Conservation (phyloP, 2,888 invertebrate species). For the Cryptus viduatorius region DNA sequence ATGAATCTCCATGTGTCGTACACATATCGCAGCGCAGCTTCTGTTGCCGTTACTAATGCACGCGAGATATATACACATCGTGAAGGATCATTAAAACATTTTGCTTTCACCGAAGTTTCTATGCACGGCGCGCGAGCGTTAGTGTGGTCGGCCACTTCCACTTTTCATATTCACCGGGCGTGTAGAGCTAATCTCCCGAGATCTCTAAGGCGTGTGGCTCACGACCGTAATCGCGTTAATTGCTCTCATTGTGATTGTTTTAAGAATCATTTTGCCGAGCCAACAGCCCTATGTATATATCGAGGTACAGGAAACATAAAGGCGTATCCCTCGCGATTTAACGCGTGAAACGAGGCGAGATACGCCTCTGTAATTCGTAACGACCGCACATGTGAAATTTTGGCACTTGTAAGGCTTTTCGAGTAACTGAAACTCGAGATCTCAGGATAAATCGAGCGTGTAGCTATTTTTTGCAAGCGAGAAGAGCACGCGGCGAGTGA, state of each 20-base stretch:
- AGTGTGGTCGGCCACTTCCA: constrained; percentile 57
- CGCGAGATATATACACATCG: constrained; percentile 28
- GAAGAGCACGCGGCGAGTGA: constrained; percentile 52
- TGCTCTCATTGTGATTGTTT: constrained; percentile 24
- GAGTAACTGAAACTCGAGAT: constrained; percentile 20
- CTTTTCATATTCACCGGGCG: constrained; percentile 69
- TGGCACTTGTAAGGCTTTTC: not conserved
- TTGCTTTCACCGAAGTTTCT: constrained; percentile 81
- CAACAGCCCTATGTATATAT: constrained; percentile 9
- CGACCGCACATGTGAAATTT: not conserved
- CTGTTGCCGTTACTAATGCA: constrained; percentile 3
- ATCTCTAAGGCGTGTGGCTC: constrained; percentile 40
- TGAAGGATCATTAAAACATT: constrained; percentile 76
- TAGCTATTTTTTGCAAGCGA: constrained; percentile 11
- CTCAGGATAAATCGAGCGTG: constrained; percentile 37
- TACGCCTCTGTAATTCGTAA: not conserved
- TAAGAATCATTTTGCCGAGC: constrained; percentile 37
- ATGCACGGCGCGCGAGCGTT: constrained; percentile 39
- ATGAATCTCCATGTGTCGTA: not conserved
- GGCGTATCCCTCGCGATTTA: not conserved
- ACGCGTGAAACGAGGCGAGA: not conserved
- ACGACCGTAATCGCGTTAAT: constrained; percentile 52
- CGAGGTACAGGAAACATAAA: not conserved
- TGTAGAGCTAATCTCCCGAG: constrained; percentile 54
- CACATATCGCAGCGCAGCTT: not conserved